phyloP scores from a whole-genome alignment of 2,888 invertebrate species.

The Conops quadrifasciatus region DNA sequence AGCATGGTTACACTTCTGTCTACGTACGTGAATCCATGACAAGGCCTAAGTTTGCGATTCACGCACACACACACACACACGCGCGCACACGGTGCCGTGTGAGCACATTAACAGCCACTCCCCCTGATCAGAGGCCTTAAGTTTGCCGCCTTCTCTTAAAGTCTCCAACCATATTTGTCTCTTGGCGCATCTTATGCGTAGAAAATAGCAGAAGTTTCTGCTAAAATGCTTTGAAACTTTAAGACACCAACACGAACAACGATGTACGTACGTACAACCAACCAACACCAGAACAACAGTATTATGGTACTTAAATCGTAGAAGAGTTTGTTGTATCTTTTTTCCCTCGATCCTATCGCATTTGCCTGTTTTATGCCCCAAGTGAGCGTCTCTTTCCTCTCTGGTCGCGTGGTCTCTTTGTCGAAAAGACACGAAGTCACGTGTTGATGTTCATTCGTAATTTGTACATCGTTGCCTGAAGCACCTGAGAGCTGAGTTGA shows the following conservation, averaged over 20 bases:
- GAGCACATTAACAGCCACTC: background rate
- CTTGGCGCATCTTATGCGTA: slow-evolving; percentile 1
- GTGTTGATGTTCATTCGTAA: slow-evolving; percentile 47
- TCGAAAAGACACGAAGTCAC: slow-evolving; percentile 50
- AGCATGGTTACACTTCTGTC: background rate
- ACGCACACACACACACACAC: background rate
- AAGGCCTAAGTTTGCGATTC: background rate
- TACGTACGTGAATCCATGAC: background rate
- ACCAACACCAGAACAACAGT: background rate
- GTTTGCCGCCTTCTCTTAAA: slow-evolving; percentile 1
- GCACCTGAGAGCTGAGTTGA: slow-evolving; percentile 39
- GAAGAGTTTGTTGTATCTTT: background rate
- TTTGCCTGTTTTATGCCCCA: background rate
- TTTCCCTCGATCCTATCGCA: background rate
- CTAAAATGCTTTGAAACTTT: slow-evolving; percentile 5
- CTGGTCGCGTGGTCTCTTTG: background rate
- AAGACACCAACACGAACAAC: background rate
- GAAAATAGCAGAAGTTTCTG: slow-evolving; percentile 12
- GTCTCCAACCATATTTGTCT: background rate
- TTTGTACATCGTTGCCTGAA: slow-evolving; percentile 43
- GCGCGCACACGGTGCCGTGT: background rate
- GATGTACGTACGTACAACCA: background rate
- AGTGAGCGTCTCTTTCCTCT: background rate
- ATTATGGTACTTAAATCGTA: background rate
- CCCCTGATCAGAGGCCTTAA: background rate